phyloP scores from a whole-genome alignment of 2,113 vertebrate genomes.

The Isichthys henryi region DNA sequence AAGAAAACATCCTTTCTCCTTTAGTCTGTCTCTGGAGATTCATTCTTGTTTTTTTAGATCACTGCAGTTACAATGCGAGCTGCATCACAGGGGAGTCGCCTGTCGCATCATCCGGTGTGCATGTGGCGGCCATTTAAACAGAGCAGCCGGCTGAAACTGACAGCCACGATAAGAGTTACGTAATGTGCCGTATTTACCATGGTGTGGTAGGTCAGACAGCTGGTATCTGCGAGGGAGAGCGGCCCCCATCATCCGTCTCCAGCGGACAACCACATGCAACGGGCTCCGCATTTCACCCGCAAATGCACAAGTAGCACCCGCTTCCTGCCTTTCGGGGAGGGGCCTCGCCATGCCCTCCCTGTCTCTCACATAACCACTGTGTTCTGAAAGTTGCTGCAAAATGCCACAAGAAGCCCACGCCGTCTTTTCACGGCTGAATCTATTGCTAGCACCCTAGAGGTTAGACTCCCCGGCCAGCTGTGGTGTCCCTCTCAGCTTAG shows the following conservation, averaged over 20 bases:
- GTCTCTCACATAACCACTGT: not conserved
- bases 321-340: not conserved
- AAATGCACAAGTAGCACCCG: not conserved
- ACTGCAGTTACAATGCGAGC: not conserved
- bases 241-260: not conserved
- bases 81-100: not conserved
- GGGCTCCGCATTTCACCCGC: not conserved
- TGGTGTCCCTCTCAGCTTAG: not conserved
- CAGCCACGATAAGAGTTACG: constrained; percentile 57
- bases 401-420: not conserved
- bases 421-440: not conserved
- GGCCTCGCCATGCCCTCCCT: not conserved
- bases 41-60: not conserved
- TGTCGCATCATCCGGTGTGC: not conserved
- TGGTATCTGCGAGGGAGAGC: constrained; percentile 52
- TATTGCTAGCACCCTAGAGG: not conserved
- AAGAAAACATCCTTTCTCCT: not conserved
- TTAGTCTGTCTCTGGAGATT: not conserved
- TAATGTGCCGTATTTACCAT: constrained; percentile 63
- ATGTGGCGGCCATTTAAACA: not conserved
- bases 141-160: constrained; percentile 42
- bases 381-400: not conserved
- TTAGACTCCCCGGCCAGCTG: not conserved
- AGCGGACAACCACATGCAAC: not conserved
- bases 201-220: constrained; percentile 54